phyloP scores from a whole-genome alignment of 2,888 invertebrate genomes.

The Leptinotarsa haldemani region DNA sequence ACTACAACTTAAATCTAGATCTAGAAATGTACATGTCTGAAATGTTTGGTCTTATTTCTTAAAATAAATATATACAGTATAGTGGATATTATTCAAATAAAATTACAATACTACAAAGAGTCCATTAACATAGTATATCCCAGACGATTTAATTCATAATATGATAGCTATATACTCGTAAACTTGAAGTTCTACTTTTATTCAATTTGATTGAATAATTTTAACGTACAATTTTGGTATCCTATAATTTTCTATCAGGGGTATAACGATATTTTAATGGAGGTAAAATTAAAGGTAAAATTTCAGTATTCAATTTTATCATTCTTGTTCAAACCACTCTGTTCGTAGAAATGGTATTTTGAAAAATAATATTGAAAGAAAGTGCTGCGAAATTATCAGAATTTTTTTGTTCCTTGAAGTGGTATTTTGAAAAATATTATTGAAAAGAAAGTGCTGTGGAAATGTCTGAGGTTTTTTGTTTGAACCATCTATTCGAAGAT shows the following conservation, averaged over 20 bases:
- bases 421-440: no score
- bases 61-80: slow-evolving; percentile 45
- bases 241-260: neutral
- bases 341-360: neutral
- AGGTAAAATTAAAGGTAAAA: neutral
- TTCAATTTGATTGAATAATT: slow-evolving; percentile 3
- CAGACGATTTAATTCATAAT: slow-evolving; percentile 35
- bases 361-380: no score
- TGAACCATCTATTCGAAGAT: no score
- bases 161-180: neutral
- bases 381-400: no score
- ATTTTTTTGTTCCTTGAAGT: no score
- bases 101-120: slow-evolving; percentile 51
- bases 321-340: neutral
- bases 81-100: slow-evolving; percentile 50
- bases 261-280: neutral
- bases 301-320: neutral
- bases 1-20: slow-evolving; percentile 43
- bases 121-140: slow-evolving; percentile 43
- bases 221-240: neutral
- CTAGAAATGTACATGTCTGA: slow-evolving; percentile 40
- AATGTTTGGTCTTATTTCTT: slow-evolving; percentile 33
- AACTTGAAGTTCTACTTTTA: slow-evolving; percentile 4
- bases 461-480: no score
- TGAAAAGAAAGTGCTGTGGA: no score